These are phyloP conservation scores for Polydrusus pterygomalis DNA, from an alignment of 2,888 invertebrate genomes.

Conservation along the genomic window DNA sequence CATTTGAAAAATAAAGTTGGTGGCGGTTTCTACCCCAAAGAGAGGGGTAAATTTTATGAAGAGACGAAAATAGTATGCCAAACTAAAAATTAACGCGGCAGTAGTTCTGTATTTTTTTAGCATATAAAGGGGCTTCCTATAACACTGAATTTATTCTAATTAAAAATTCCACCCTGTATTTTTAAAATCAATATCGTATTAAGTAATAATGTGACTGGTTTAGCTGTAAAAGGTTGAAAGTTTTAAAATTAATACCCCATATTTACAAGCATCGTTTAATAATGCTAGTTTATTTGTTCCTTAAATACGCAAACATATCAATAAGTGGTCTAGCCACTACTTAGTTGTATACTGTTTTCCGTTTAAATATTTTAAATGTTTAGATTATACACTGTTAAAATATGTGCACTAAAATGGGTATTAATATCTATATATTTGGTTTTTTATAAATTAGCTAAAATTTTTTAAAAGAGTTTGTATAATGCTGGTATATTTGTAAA, in stretches of 20 bases:
- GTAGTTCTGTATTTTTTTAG: no score
- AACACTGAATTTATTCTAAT: no score
- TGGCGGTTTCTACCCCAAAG: no score
- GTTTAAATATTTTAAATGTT: conserved; percentile 60
- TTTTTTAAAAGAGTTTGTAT: conserved; percentile 36
- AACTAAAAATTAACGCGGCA: no score
- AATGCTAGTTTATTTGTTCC: conserved; percentile 1
- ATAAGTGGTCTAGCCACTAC: neutral
- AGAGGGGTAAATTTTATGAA: no score
- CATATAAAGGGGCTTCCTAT: no score
- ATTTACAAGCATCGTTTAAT: neutral
- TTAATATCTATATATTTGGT: conserved; percentile 61
- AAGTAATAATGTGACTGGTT: no score
- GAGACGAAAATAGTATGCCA: no score
- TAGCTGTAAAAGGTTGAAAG: neutral
- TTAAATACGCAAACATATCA: conserved; percentile 3
- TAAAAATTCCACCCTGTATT: no score
- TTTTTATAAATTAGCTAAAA: conserved; percentile 64
- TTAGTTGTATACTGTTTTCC: conserved; percentile 13
- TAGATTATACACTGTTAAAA: conserved; percentile 65
- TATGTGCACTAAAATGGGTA: conserved; percentile 64
- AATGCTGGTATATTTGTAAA: conserved; percentile 36
- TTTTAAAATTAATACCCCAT: neutral
- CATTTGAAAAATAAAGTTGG: no score
- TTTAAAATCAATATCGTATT: no score